Evolutionary conservation across 2,888 invertebrate genomes (phyloP).

Genomic region (Cyclophora punctaria): DNA sequence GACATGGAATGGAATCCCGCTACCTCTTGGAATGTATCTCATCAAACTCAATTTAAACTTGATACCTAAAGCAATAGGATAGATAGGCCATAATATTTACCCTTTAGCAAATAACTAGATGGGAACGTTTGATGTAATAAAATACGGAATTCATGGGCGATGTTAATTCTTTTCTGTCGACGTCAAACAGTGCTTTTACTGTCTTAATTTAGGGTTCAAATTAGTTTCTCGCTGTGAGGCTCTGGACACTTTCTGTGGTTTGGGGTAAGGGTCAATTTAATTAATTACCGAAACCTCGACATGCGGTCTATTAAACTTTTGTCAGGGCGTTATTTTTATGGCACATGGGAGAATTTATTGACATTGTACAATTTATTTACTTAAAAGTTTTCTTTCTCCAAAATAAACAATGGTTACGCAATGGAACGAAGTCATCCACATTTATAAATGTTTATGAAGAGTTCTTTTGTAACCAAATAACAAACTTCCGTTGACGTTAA

Average conservation of each 20-base stretch:
- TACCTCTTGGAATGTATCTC: constrained; percentile 9
- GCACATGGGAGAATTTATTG: constrained; percentile 34
- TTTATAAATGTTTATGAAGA: too few species aligned
- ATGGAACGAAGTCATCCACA: too few species aligned
- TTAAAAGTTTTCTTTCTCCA: too few species aligned
- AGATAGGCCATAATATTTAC: constrained; percentile 43
- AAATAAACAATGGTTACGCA: too few species aligned
- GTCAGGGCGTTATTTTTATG: constrained; percentile 30
- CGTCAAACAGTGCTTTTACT: constrained; percentile 30
- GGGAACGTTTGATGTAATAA: constrained; percentile 46
- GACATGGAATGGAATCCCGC: background rate
- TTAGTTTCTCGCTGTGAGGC: constrained; percentile 25
- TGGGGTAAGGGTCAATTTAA: constrained; percentile 58
- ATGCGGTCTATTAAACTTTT: constrained; percentile 57
- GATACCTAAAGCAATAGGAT: constrained; percentile 28
- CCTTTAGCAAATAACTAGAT: constrained; percentile 52
- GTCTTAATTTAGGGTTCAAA: constrained; percentile 34
- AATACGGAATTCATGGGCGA: constrained; percentile 49
- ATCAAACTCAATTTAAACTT: constrained; percentile 38
- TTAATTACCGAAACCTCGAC: constrained; percentile 59
- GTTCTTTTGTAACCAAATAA: too few species aligned
- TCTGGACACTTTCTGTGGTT: constrained; percentile 38
- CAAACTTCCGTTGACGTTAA: too few species aligned
- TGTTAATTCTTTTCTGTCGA: constrained; percentile 26
- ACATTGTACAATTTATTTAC: too few species aligned